These are phyloP conservation scores for Dallia pectoralis DNA, from an alignment of 2,797 vertebrate genomes.

Conservation along the genomic window DNA sequence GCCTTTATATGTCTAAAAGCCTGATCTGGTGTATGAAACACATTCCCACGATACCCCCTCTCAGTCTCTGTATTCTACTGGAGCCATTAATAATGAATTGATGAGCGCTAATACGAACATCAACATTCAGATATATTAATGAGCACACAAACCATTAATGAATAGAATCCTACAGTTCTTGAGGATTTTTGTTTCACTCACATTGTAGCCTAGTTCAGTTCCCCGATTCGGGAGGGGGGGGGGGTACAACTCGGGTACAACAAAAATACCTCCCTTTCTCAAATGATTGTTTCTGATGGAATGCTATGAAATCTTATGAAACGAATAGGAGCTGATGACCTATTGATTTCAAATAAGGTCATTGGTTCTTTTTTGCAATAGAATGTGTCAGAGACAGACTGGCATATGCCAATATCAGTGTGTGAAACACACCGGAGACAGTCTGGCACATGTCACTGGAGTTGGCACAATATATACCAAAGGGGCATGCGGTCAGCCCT, in stretches of 20 bases:
- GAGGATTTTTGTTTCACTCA: constrained; percentile 33
- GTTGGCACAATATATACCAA: no score
- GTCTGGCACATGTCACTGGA: no score
- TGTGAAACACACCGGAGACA: no score
- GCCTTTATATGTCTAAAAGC: background rate
- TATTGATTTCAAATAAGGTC: constrained; percentile 53
- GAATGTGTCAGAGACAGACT: background rate
- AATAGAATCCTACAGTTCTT: constrained; percentile 38
- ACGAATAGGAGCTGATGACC: constrained; percentile 24
- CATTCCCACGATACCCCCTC: background rate
- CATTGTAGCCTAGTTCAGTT: constrained; percentile 21
- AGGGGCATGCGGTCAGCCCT: no score
- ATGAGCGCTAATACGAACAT: constrained; percentile 65
- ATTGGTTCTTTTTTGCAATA: constrained; percentile 1
- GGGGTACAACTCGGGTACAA: background rate
- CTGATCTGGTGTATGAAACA: background rate
- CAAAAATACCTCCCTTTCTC: background rate
- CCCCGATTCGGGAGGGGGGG: constrained; percentile 14
- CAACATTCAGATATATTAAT: constrained; percentile 56
- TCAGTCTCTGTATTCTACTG: constrained; percentile 50
- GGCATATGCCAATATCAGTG: no score
- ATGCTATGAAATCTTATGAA: constrained; percentile 13
- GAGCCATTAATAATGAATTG: constrained; percentile 68
- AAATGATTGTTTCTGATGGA: background rate
- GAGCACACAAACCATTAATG: constrained; percentile 50